phyloP scores from a whole-genome alignment of 37 sponge, comb jelly and placozoan species.

The Eunapius fragilis region DNA sequence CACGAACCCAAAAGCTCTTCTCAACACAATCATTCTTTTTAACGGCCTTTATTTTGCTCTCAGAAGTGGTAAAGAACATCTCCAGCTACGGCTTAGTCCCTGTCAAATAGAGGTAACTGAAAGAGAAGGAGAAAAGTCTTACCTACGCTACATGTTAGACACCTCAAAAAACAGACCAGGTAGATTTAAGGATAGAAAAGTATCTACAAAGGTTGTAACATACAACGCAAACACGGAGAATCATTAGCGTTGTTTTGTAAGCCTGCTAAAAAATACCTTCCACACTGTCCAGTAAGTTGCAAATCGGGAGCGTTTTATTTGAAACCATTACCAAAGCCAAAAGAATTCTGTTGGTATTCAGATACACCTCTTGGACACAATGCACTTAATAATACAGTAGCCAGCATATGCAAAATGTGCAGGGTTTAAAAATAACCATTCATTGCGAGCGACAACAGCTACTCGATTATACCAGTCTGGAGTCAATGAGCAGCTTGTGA shows the following conservation, averaged over 20 bases:
- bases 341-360: too few relatives aligned
- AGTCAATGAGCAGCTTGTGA: constrained; percentile 8
- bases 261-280: too few relatives aligned
- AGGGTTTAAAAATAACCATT: constrained; percentile 4
- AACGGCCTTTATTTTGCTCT: constrained; percentile 52
- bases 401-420: background rate
- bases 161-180: constrained; percentile 44
- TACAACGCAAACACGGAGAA: too few relatives aligned
- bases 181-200: too few relatives aligned
- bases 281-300: too few relatives aligned
- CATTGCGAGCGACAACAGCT: background rate
- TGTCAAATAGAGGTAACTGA: constrained; percentile 24
- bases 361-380: constrained; percentile 8
- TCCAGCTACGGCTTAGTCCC: background rate
- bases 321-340: too few relatives aligned
- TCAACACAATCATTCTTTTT: constrained; percentile 33
- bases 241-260: too few relatives aligned
- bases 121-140: constrained; percentile 21
- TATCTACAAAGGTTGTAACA: too few relatives aligned
- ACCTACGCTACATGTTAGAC: constrained; percentile 34
- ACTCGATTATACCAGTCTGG: background rate
- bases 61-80: constrained; percentile 45
- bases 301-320: too few relatives aligned
- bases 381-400: background rate
- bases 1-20: constrained; percentile 12